phyloP scores from a whole-genome alignment of 2,888 invertebrate genomes.

The Hydropsyche betteni region DNA sequence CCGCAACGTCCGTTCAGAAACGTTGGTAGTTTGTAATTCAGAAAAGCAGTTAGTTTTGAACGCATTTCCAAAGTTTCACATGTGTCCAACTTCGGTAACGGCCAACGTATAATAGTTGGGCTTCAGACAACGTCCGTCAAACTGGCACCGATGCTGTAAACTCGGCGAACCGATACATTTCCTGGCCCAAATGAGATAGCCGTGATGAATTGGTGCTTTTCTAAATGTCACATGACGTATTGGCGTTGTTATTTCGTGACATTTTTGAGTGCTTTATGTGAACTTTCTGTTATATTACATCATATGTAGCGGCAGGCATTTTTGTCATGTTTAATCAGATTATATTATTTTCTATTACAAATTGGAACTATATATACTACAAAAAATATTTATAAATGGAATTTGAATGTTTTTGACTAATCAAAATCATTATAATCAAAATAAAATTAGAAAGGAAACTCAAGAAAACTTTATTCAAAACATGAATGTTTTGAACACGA shows the following conservation, averaged over 20 bases:
- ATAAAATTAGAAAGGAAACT: neutral
- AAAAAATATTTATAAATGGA: too few relatives aligned
- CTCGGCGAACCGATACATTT: neutral
- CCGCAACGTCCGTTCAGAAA: slow-evolving; percentile 12
- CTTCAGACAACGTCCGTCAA: slow-evolving; percentile 7
- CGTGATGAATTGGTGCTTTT: too few relatives aligned
- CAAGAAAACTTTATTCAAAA: neutral
- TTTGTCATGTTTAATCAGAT: too few relatives aligned
- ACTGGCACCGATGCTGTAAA: neutral
- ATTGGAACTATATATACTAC: neutral
- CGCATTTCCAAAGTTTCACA: slow-evolving; percentile 5
- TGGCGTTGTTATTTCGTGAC: too few relatives aligned
- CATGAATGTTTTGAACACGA: neutral
- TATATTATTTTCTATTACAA: neutral
- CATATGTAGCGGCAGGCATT: too few relatives aligned
- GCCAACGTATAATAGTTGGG: neutral
- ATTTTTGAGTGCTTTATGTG: too few relatives aligned
- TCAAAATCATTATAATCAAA: neutral
- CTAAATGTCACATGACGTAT: too few relatives aligned
- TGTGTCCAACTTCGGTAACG: neutral
- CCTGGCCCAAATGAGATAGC: too few relatives aligned
- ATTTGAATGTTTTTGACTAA: neutral
- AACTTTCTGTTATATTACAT: too few relatives aligned
- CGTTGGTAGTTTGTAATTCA: neutral
- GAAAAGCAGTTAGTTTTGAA: neutral